Base-by-base conservation (phyloP, 2,113 vertebrate genomes). In the Meleagris gallopavo region DNA sequence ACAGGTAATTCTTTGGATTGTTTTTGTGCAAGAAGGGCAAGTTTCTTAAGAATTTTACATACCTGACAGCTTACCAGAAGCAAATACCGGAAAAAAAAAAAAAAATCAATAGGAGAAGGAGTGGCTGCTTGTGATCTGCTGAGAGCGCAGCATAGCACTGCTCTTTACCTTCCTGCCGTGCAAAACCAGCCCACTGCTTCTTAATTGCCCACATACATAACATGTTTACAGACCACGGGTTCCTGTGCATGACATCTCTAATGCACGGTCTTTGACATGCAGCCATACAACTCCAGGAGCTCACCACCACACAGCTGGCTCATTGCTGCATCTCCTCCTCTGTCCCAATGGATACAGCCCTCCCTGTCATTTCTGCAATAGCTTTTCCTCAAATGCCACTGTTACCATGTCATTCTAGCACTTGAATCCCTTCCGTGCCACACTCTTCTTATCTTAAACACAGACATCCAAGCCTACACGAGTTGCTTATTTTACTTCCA, bases 61-160 rank as follows among this genome's bases (percentile, higher is more conserved):
- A 91, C 70, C 50, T 93, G 82, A 86, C 85, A 95, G 79, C 38
- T 81, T 64, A 73, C 38, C 74, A 83, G 85, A 88, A 96, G 43
- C 32, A 93, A 83, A 86, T 64, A 83, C 57, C 61, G 36, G 62
- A 80, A 62, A 57, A 40, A 58, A 79, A 62, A 60, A 21, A 20
- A 24, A 50, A 50, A 41, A 22, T 93, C 82, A 77, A 19, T 88
- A 81, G 55, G 12, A 58, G 52, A 91, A 87, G 96, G 93, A 89
- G 83, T 52, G 82, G 82, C 43, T 93, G 41, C 12, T 77, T 52
- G 10, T 16, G 14, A 91, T 50, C 48, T 60, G 72, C 75, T 94
- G 66, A 73, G 71, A 85, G 40, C 40, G 52, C 15, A 52, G 30
- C 27, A 20, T 3, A 80, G 17, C 52, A 64, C 2, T 4, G 52